Conservation (phyloP, 2,797 vertebrate genomes). For the Poecile montanus region DNA sequence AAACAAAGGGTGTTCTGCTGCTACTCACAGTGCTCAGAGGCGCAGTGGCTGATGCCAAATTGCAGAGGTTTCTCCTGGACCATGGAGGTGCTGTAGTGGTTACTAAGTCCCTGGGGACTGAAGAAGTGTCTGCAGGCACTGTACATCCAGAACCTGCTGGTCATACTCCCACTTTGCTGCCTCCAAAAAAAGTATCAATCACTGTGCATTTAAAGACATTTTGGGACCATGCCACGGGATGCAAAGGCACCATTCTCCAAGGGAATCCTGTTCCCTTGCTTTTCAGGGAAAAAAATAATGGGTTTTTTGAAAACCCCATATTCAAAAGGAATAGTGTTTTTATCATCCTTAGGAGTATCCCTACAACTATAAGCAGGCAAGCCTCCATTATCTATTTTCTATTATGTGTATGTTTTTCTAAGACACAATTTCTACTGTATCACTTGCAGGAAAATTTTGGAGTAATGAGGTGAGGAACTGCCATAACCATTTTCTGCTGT, state of each 20-base stretch:
- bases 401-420: not conserved
- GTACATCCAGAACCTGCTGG: not conserved
- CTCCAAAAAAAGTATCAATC: not conserved
- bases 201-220: not conserved
- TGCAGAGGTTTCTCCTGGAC: not conserved
- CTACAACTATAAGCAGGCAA: not conserved
- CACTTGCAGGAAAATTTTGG: not conserved
- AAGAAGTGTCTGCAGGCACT: not conserved
- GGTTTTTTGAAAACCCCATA: not conserved
- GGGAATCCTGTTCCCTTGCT: not conserved
- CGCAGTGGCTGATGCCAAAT: not conserved
- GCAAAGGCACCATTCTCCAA: not conserved
- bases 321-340: not conserved
- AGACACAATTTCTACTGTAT: not conserved
- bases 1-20: not conserved
- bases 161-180: not conserved
- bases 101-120: not conserved
- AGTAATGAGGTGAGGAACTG: not conserved
- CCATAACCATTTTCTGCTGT: not conserved
- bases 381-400: not conserved
- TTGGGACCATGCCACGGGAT: accelerated
- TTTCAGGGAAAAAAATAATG: not conserved
- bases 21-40: accelerated
- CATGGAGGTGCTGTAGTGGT: not conserved
- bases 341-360: not conserved